phyloP scores from a whole-genome alignment of 1,140 invertebrate genomes.

The Zaprionus vittiger region DNA sequence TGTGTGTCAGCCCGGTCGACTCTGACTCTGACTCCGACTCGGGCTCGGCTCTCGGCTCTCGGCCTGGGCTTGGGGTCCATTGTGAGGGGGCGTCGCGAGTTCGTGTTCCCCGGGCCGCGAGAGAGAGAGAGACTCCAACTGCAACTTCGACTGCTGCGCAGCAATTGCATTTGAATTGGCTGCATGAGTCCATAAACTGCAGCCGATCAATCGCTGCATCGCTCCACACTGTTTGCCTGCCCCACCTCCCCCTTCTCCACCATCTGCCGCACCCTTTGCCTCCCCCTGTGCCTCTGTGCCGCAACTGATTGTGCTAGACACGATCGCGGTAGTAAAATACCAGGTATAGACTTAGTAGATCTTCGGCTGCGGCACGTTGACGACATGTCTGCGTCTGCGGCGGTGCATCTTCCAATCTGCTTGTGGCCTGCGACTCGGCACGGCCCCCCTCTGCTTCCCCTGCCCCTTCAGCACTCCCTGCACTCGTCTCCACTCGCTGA shows the following conservation, averaged over 20 bases:
- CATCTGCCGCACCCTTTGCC: conserved; percentile 2
- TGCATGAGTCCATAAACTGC: conserved; percentile 84
- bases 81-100: conserved; percentile 69
- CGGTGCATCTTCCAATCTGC: conserved; percentile 56
- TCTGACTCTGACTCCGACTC: neutral
- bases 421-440: conserved; percentile 29
- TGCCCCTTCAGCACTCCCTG: neutral
- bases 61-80: conserved; percentile 27
- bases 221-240: conserved; percentile 15
- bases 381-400: conserved; percentile 70
- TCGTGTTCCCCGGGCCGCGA: conserved; percentile 17
- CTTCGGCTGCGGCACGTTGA: conserved; percentile 73
- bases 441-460: neutral
- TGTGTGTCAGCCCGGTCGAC: conserved; percentile 55
- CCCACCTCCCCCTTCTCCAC: neutral
- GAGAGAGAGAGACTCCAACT: neutral
- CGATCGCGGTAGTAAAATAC: conserved; percentile 81
- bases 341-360: conserved; percentile 76
- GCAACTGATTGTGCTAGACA: conserved; percentile 69
- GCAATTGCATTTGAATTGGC: conserved; percentile 84
- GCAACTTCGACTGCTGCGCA: conserved; percentile 34
- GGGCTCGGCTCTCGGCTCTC: neutral
- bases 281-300: neutral
- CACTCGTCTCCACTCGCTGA: conserved; percentile 36
- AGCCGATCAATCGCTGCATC: conserved; percentile 80